Evolutionary conservation across 2,113 vertebrate species (phyloP), one percentile per base, ranked within the genome.

Genomic region (Tonatia bakeri): DNA sequence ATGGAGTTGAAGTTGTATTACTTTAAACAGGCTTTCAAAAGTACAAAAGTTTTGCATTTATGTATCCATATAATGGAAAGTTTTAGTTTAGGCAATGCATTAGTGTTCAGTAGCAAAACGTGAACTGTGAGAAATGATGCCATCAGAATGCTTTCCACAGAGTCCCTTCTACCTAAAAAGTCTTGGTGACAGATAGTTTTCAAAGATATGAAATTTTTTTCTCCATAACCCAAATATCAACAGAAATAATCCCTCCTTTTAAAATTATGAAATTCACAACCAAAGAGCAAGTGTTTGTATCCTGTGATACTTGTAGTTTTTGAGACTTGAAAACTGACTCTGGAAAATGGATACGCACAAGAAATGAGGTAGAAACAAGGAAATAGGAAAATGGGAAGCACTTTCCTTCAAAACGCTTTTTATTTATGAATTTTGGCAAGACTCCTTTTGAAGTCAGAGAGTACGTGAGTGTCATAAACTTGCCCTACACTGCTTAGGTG

Each of bases 1-100:
- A 81, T 47, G 88, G 22, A 92, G 87, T 38, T 87, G 40, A 84
- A 87, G 36, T 84, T 80, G 83, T 87, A 94, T 56, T 97, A 65
- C 36, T 88, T 95, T 73, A 87, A 81, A 77, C 40, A 65, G 19
- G 52, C 38, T 95, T 94, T 40, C 67, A 92, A 77, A 81, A 64
- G 9, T 22, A 54, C 33, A 90, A 15, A 91, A 28, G 36, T 73
- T 76, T 87, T 81, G 9, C 17, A 90, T 38, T 16, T 43, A 59
- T 90, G 94, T 80, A 70, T 65, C 7, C 3, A 77, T 50, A 40
- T 72, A 26, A 92, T 79, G 87, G 20, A 31, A 56, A 92, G 45
- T 75, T 88, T 97, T 40, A 59, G 19, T 38, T 17, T 28, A 92
- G 67, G 36, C 38, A 59, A 75, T 47, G 36, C 13, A 90, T 91